Conservation (phyloP, 1,140 invertebrate genomes). For the Chrysopa pallens region DNA sequence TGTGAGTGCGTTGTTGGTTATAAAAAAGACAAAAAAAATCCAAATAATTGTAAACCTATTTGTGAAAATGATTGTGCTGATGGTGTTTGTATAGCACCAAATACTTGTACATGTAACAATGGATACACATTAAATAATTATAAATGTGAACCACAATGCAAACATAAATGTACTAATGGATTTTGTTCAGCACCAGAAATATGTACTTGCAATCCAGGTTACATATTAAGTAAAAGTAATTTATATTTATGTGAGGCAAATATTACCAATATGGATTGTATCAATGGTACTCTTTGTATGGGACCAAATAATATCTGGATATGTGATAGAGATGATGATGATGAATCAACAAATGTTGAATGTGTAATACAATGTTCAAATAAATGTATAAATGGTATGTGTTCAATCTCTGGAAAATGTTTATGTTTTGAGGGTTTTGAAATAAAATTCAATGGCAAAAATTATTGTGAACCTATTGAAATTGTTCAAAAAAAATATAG, state of each 20-base stretch:
- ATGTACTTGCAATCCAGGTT: neutral
- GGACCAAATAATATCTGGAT: neutral
- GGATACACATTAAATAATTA: slow-evolving; percentile 5
- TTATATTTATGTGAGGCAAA: neutral
- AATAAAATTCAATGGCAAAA: too few species aligned
- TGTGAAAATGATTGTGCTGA: neutral
- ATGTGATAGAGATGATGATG: neutral
- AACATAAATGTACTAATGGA: neutral
- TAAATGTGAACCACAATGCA: neutral
- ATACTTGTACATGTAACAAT: slow-evolving; percentile 2
- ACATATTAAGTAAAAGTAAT: neutral
- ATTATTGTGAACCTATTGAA: too few species aligned
- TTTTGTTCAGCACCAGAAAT: neutral
- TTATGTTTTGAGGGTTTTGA: neutral
- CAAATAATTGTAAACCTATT: slow-evolving; percentile 5
- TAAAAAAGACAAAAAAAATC: slow-evolving; percentile 6
- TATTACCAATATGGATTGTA: neutral
- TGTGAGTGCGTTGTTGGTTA: slow-evolving; percentile 13
- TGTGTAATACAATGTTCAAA: neutral
- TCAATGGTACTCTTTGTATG: neutral
- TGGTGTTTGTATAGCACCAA: neutral
- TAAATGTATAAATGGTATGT: neutral
- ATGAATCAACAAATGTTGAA: neutral
- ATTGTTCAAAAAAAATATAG: too few species aligned
- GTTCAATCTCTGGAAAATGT: neutral